Percentiles rank a stretch among this genome's conserved stretches.
These are phyloP conservation scores for Neogobius melanostomus DNA, from an alignment of 2,113 vertebrate genomes.

Conservation along the genomic window DNA sequence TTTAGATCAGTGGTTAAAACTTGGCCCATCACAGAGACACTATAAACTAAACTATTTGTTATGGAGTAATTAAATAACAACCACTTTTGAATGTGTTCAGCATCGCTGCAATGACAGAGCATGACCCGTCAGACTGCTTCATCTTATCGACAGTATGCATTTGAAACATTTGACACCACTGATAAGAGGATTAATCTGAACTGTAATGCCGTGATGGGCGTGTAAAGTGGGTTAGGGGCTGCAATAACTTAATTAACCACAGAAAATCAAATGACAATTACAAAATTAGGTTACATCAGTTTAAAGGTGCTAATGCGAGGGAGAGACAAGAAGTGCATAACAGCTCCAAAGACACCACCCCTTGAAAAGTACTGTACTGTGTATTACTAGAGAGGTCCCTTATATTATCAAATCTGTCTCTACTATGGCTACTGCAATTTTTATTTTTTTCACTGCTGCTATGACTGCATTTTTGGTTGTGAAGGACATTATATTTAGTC, in stretches of 20 bases:
- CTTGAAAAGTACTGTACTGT: background rate
- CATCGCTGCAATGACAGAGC: too few species aligned
- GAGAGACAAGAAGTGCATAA: constrained; percentile 1
- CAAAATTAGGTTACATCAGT: constrained; percentile 30
- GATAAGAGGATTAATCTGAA: constrained; percentile 39
- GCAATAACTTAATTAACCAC: constrained; percentile 17
- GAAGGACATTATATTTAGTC: too few species aligned
- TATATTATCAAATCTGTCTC: background rate
- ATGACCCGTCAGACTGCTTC: too few species aligned
- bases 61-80: too few species aligned
- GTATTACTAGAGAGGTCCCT: too few species aligned
- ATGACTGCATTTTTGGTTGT: too few species aligned
- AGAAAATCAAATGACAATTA: constrained; percentile 23
- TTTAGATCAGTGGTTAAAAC: too few species aligned
- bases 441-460: too few species aligned
- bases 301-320: constrained; percentile 28
- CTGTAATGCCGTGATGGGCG: constrained; percentile 24
- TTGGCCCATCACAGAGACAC: too few species aligned
- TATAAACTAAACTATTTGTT: too few species aligned
- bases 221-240: constrained; percentile 23
- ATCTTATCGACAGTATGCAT: constrained; percentile 2
- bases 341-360: constrained; percentile 14
- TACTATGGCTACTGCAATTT: too few species aligned
- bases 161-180: constrained; percentile 33
- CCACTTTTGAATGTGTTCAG: too few species aligned